Evolutionary conservation across 2,797 vertebrate species (phyloP).

Genomic region (Melanotaenia maccullochi): DNA sequence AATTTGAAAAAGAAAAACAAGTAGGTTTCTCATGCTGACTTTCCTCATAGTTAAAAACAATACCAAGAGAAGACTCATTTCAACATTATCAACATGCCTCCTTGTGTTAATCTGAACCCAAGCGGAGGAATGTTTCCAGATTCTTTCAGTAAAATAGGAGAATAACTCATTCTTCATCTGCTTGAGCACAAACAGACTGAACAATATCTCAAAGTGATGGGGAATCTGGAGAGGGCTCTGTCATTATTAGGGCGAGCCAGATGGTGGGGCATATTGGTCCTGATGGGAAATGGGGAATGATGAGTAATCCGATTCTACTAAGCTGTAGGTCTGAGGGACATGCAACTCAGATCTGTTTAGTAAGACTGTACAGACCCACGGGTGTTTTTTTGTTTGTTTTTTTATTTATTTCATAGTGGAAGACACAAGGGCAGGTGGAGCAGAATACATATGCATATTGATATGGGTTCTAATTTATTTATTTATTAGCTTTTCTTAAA

Average conservation of each 20-base stretch:
- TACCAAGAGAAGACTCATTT: no score
- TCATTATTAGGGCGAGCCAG: conserved; percentile 68
- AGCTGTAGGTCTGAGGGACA: conserved; percentile 34
- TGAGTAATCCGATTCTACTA: conserved; percentile 56
- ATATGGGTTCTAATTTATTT: no score
- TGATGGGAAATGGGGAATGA: conserved; percentile 59
- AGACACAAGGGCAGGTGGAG: no score
- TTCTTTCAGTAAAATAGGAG: conserved; percentile 6
- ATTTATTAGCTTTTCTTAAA: no score
- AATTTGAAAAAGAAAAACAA: no score
- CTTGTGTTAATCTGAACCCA: conserved; percentile 2
- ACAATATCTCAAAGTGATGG: conserved; percentile 52
- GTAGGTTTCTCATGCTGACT: no score
- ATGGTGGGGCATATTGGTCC: conserved; percentile 68
- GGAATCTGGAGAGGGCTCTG: conserved; percentile 48
- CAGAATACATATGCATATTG: no score
- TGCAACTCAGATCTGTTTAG: neutral
- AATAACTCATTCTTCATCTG: conserved; percentile 43
- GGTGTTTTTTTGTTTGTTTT: no score
- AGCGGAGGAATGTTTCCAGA: conserved; percentile 16
- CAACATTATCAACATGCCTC: neutral
- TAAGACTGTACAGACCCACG: no score
- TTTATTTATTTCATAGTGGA: no score
- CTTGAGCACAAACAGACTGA: conserved; percentile 22
- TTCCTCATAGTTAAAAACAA: no score